These are phyloP conservation scores for Calypte anna DNA, from an alignment of 2,113 vertebrate species.

Conservation along the genomic window DNA sequence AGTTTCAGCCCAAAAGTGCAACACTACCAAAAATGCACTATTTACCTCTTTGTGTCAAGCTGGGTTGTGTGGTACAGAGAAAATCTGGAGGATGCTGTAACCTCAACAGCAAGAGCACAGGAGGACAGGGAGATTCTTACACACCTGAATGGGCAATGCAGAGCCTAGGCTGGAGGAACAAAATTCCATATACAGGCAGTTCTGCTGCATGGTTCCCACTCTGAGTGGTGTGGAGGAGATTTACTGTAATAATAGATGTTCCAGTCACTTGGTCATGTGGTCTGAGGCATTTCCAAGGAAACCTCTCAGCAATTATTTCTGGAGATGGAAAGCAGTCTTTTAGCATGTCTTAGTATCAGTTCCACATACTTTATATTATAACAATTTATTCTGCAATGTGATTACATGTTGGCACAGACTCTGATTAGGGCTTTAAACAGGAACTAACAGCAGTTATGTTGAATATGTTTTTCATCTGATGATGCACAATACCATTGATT, in stretches of 20 bases:
- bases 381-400: conserved; percentile 74
- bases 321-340: conserved; percentile 63
- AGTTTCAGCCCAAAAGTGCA: not conserved
- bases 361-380: conserved; percentile 64
- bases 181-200: not conserved
- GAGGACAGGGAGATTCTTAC: not conserved
- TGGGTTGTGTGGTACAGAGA: not conserved
- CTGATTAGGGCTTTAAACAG: conserved; percentile 77
- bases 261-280: conserved; percentile 28
- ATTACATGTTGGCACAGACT: conserved; percentile 73
- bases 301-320: conserved; percentile 61
- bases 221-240: no score
- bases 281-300: conserved; percentile 71
- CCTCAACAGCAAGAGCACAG: not conserved
- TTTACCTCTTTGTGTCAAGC: not conserved
- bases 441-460: conserved; percentile 73
- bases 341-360: conserved; percentile 52
- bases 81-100: not conserved
- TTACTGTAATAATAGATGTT: not conserved
- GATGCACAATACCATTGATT: conserved; percentile 78
- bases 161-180: not conserved
- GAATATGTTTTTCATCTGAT: conserved; percentile 74
- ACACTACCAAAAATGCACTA: not conserved
- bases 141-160: not conserved
- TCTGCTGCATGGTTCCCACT: not conserved